phyloP scores from a whole-genome alignment of 2,113 vertebrate genomes.

The Athene cunicularia region DNA sequence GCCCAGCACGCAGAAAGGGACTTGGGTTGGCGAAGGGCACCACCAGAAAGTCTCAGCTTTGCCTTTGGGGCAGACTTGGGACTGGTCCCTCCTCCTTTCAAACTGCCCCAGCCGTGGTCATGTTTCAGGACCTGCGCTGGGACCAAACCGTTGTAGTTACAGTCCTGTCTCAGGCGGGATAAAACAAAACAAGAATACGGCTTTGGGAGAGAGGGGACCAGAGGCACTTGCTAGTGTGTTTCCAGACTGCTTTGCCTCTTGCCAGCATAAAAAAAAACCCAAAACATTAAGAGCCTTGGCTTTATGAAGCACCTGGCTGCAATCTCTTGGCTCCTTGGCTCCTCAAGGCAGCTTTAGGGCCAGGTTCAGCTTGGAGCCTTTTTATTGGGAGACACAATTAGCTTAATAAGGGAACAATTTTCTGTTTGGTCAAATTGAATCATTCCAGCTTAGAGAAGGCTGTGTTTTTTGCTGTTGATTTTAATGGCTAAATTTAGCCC shows the following conservation, averaged over 20 bases:
- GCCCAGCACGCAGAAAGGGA: not conserved
- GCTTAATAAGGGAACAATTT: not conserved
- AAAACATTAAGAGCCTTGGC: not conserved
- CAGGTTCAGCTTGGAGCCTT: not conserved
- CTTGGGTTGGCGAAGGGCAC: not conserved
- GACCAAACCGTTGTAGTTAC: not conserved
- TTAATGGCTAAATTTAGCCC: conserved; percentile 24
- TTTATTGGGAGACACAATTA: not conserved
- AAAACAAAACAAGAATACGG: not conserved
- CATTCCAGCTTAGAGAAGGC: not conserved
- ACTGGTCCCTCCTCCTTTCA: not conserved
- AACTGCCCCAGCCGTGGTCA: not conserved
- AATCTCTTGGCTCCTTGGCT: not conserved
- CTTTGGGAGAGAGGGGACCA: not conserved
- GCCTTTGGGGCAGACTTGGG: not conserved
- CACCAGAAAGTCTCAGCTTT: not conserved
- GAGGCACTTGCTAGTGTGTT: not conserved
- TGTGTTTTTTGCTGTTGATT: not conserved
- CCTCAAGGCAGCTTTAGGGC: not conserved
- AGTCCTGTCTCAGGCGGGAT: not conserved
- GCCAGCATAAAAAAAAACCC: not conserved
- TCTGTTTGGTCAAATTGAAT: conserved; percentile 1
- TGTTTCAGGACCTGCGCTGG: not conserved
- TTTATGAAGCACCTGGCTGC: not conserved
- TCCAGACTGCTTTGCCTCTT: not conserved